phyloP scores from a whole-genome alignment of 2,797 vertebrate species.

The Philypnodon macrostomus region DNA sequence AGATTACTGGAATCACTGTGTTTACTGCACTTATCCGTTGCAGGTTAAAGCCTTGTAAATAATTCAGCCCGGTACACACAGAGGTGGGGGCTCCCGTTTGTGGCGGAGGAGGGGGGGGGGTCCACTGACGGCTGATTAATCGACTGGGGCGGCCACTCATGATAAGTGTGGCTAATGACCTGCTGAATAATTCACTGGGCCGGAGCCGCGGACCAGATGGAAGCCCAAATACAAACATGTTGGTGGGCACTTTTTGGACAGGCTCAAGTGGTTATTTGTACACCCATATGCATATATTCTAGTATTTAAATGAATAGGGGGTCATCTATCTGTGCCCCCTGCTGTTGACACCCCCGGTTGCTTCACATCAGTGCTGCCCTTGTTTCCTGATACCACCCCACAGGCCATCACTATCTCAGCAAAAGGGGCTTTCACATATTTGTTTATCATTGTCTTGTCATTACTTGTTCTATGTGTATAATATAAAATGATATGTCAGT shows the following conservation, averaged over 20 bases:
- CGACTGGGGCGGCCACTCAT: constrained; percentile 69
- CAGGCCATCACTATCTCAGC: constrained; percentile 42
- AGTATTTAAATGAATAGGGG: constrained; percentile 22
- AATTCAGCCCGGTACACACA: constrained; percentile 59
- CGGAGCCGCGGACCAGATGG: constrained; percentile 67
- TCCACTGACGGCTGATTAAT: constrained; percentile 78
- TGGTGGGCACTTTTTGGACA: constrained; percentile 28
- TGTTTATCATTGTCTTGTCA: constrained; percentile 31
- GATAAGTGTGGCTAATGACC: constrained; percentile 82
- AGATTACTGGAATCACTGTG: constrained; percentile 67
- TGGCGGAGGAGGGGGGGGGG: constrained; percentile 48
- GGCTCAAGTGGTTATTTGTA: constrained; percentile 26
- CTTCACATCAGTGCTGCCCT: constrained; percentile 57
- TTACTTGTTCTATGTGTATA: not conserved
- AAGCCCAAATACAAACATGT: constrained; percentile 53
- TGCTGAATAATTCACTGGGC: constrained; percentile 81
- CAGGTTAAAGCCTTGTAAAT: constrained; percentile 73
- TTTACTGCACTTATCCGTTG: constrained; percentile 52
- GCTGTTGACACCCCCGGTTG: constrained; percentile 57
- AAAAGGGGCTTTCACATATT: constrained; percentile 37
- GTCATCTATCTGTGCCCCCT: constrained; percentile 15
- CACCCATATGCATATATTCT: constrained; percentile 43
- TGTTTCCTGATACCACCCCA: constrained; percentile 40
- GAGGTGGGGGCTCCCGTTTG: constrained; percentile 56
- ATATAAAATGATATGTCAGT: too few species aligned